A percentile compares a stretch with the other conserved stretches of the same genome.
These are phyloP conservation scores for Clanis bilineata DNA, from an alignment of 2,888 invertebrate species.

Conservation along the genomic window DNA sequence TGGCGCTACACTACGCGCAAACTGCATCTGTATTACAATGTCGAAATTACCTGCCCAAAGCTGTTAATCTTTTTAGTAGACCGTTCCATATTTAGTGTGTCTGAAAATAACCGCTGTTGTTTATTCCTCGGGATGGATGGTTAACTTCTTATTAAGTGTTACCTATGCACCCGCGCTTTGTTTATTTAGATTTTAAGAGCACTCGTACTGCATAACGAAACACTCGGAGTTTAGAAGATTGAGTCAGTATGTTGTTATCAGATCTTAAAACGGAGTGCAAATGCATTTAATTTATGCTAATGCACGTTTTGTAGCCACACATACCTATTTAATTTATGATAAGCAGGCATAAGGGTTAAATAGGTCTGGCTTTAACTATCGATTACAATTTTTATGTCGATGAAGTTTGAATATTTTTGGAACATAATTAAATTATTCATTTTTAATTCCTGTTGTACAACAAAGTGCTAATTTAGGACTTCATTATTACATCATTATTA, in stretches of 20 bases:
- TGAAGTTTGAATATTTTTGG: constrained; percentile 1
- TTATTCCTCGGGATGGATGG: constrained; percentile 42
- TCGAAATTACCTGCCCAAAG: not conserved
- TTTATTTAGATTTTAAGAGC: constrained; percentile 12
- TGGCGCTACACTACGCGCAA: not conserved
- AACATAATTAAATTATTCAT: not conserved
- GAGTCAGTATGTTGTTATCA: constrained; percentile 11
- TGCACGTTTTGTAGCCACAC: constrained; percentile 8
- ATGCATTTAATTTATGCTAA: constrained; percentile 4
- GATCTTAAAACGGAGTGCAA: constrained; percentile 10
- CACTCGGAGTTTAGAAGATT: constrained; percentile 6
- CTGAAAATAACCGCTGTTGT: constrained; percentile 49
- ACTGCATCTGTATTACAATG: not conserved
- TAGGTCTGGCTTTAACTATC: constrained; percentile 2
- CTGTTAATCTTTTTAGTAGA: constrained; percentile 42
- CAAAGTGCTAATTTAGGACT: too few relatives aligned
- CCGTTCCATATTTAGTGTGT: constrained; percentile 50
- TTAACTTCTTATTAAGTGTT: constrained; percentile 27
- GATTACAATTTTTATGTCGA: constrained; percentile 5
- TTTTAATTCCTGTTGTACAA: not conserved
- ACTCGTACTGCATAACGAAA: constrained; percentile 5
- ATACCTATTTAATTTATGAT: constrained; percentile 8
- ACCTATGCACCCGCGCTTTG: constrained; percentile 15
- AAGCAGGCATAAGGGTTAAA: constrained; percentile 4
- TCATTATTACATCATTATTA: too few relatives aligned